These are phyloP conservation scores for Pachyramphus minor DNA, from an alignment of 2,113 vertebrate species.

Conservation along the genomic window DNA sequence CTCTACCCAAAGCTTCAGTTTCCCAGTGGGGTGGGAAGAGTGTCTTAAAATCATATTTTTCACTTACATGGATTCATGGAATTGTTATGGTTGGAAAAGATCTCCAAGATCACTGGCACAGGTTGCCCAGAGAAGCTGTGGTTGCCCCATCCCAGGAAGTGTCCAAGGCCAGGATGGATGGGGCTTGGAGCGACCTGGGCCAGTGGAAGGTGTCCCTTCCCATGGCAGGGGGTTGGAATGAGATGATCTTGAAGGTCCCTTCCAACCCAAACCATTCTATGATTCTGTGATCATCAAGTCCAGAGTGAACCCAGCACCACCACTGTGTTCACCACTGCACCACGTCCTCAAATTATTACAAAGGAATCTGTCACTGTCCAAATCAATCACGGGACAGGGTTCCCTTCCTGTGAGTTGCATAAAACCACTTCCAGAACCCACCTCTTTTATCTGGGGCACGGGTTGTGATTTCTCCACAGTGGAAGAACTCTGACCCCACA, in stretches of 20 bases:
- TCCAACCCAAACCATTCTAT: background rate
- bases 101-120: background rate
- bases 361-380: background rate
- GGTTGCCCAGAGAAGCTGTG: background rate
- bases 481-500: background rate
- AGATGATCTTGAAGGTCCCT: background rate
- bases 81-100: background rate
- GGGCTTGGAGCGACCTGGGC: background rate
- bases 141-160: background rate
- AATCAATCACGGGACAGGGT: background rate
- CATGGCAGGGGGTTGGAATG: background rate
- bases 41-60: background rate
- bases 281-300: background rate
- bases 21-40: too few relatives aligned
- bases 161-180: accelerated
- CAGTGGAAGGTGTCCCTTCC: background rate
- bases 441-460: background rate
- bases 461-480: background rate
- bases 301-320: background rate
- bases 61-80: background rate
- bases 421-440: background rate
- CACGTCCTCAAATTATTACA: background rate
- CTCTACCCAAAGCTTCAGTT: background rate
- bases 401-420: background rate
- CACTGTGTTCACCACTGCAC: background rate